phyloP scores from a whole-genome alignment of 2,113 vertebrate genomes.

The Pelusios castaneus region DNA sequence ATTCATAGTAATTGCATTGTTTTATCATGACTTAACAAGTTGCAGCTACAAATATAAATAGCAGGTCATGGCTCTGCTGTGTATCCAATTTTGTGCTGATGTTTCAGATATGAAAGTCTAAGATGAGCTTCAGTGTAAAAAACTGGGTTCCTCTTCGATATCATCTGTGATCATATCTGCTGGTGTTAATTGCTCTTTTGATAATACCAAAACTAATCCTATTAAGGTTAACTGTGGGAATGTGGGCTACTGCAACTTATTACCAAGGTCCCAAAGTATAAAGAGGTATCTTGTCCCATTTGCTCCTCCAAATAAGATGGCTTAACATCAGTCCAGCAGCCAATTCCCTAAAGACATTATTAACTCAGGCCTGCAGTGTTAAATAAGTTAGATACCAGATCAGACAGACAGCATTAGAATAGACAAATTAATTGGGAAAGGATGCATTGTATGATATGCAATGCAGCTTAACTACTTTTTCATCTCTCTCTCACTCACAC shows the following conservation, averaged over 20 bases:
- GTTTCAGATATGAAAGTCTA: background rate
- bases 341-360: constrained; percentile 61
- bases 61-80: background rate
- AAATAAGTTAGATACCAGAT: constrained; percentile 55
- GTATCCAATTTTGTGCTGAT: background rate
- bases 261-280: constrained; percentile 47
- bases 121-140: constrained; percentile 20
- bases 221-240: constrained; percentile 64
- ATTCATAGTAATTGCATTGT: background rate
- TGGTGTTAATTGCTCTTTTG: constrained; percentile 75
- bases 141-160: constrained; percentile 41
- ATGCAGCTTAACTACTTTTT: constrained; percentile 12
- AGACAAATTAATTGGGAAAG: constrained; percentile 74
- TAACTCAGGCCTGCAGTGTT: constrained; percentile 58
- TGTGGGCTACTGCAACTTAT: constrained; percentile 36
- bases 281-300: constrained; percentile 51
- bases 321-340: constrained; percentile 55
- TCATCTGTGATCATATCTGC: constrained; percentile 54
- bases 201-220: constrained; percentile 68
- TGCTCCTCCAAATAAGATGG: constrained; percentile 58
- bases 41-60: background rate
- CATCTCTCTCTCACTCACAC: too few species aligned
- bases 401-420: constrained; percentile 51
- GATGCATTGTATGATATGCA: constrained; percentile 51
- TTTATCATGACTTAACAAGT: background rate